Evolutionary conservation across 2,113 vertebrate genomes (phyloP).

Genomic region (Lathamus discolor): DNA sequence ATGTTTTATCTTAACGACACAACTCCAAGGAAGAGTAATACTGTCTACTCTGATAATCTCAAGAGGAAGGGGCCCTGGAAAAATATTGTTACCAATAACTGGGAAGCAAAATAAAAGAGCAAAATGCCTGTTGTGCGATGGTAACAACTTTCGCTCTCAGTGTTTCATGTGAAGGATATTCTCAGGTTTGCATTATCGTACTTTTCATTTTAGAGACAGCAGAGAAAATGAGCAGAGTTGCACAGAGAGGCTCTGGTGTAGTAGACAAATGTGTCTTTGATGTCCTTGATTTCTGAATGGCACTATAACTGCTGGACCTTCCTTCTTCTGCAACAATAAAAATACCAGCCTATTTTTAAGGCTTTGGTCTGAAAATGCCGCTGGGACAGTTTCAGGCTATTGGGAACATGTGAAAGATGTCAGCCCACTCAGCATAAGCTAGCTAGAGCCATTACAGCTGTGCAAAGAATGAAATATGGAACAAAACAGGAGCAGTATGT

Average conservation of each 20-base stretch:
- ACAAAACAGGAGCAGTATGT: rapidly evolving
- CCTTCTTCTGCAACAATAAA: not conserved
- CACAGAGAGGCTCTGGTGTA: not conserved
- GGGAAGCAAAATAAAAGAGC: not conserved
- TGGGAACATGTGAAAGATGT: not conserved
- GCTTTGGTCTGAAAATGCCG: not conserved
- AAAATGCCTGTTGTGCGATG: not conserved
- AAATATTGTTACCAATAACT: not conserved
- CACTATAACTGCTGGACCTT: not conserved
- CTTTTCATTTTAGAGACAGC: not conserved
- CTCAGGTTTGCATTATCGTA: not conserved
- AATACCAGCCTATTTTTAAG: not conserved
- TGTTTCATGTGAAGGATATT: not conserved
- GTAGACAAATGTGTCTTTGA: not conserved
- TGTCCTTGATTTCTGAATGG: not conserved
- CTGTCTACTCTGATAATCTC: not conserved
- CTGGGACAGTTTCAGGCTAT: not conserved
- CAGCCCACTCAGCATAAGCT: not conserved
- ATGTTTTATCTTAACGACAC: not conserved
- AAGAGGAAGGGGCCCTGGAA: not conserved
- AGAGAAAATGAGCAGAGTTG: not conserved
- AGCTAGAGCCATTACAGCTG: not conserved
- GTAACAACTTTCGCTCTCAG: not conserved
- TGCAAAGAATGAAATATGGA: not conserved
- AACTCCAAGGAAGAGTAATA: not conserved